Evolutionary conservation across 2,888 invertebrate species (phyloP), one percentile per base, ranked within the genome.

Genomic region (Macroteleia sp.): DNA sequence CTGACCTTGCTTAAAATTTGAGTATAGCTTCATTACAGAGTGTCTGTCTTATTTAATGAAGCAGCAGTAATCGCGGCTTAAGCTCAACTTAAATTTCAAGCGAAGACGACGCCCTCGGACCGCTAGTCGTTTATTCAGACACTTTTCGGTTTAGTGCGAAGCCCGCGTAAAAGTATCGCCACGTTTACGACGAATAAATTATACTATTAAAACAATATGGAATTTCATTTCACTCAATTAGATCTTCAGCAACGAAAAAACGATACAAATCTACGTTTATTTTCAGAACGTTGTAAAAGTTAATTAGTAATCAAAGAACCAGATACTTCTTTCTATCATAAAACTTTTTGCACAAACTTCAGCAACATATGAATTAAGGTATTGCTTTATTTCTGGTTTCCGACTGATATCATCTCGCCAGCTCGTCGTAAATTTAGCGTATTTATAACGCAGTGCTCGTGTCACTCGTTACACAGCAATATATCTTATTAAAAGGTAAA

Each of bases 401-500:
- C n/a, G n/a, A n/a, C n/a, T n/a, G n/a, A n/a, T n/a, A n/a, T n/a
- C n/a, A n/a, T n/a, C n/a, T n/a, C n/a, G n/a, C n/a, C n/a, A n/a
- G n/a, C n/a, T 62, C 41, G 34, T 48, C 67, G 61, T 62, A 67
- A 64, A 76, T 36, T 39, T 36, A 14, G 36, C 41, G 41, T 39
- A 50, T 64, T 70, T 59, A 66, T 64, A 46, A 36, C 76, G 59
- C 70, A 20, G 52, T 30, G 41, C 57, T 57, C 19, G 42, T 70
- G 70, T 77, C 70, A 77, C 59, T 64, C 34, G 46, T 59, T 66
- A 66, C 50, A 46, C 54, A 71, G 70, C 54, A 42, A 64, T 59
- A 46, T 59, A 52, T 74, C 52, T 74, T 66, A 52, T 59, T 52
- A 44, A 57, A 62, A 25, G 54, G 54, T 62, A 56, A 69, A 59